phyloP scores from a whole-genome alignment of 2,113 vertebrate genomes.

The Lycocorax pyrrhopterus region DNA sequence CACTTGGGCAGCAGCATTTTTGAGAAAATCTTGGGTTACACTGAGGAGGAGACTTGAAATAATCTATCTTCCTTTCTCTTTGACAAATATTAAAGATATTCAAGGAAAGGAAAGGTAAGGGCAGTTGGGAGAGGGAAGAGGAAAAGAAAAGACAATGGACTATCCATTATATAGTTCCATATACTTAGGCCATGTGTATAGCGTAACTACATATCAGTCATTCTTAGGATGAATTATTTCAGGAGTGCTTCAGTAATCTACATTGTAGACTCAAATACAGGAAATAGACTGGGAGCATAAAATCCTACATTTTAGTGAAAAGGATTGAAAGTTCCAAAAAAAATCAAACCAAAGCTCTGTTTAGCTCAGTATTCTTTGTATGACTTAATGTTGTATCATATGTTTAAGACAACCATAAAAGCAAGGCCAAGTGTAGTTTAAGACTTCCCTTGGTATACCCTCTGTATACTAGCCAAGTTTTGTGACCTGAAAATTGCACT shows the following conservation, averaged over 20 bases:
- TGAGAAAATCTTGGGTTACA: not conserved
- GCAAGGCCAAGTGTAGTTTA: not conserved
- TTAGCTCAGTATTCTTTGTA: not conserved
- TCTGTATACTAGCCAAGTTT: not conserved
- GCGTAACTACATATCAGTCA: not conserved
- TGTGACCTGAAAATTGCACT: not conserved
- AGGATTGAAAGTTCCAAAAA: not conserved
- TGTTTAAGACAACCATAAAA: not conserved
- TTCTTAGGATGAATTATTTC: not conserved
- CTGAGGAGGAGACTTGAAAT: not conserved
- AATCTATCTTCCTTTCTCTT: not conserved
- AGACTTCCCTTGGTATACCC: not conserved
- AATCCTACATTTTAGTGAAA: not conserved
- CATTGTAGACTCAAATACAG: not conserved
- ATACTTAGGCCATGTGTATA: too few relatives aligned
- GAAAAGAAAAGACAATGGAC: not conserved
- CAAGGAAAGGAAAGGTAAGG: not conserved
- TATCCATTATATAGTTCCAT: not conserved
- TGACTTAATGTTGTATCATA: not conserved
- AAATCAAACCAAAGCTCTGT: not conserved
- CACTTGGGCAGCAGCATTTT: not conserved
- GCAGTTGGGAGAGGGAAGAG: not conserved
- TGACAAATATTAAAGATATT: not conserved
- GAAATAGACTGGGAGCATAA: not conserved
- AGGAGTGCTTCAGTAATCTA: not conserved